These are phyloP conservation scores for Rugalucina vietnamica DNA, from an alignment of 2,888 invertebrate species.

Conservation along the genomic window DNA sequence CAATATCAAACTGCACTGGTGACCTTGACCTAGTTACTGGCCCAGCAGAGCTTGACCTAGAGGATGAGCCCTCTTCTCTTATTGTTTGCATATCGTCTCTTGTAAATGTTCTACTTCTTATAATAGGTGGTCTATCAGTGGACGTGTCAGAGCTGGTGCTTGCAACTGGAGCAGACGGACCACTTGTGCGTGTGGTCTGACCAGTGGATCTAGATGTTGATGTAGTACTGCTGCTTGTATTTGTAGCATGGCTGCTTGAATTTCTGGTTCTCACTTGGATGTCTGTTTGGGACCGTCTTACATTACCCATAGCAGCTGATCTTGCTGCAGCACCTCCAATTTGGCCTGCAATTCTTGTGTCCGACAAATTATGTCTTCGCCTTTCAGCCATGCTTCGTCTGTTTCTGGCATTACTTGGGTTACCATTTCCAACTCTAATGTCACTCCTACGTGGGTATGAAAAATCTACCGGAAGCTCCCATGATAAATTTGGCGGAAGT, in stretches of 20 bases:
- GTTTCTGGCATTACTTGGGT: background rate
- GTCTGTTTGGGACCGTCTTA: slow-evolving; percentile 23
- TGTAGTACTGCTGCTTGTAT: slow-evolving; percentile 7
- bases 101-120: slow-evolving; percentile 58
- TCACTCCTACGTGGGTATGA: slow-evolving; percentile 48
- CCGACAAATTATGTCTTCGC: slow-evolving; percentile 71
- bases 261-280: slow-evolving; percentile 39
- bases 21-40: slow-evolving; percentile 51
- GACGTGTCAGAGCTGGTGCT: slow-evolving; percentile 36
- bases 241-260: slow-evolving; percentile 16
- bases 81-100: slow-evolving; percentile 60
- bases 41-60: slow-evolving; percentile 58
- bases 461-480: slow-evolving; percentile 60
- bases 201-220: background rate
- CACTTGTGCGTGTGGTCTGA: background rate
- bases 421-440: slow-evolving; percentile 53
- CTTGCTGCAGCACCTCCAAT: slow-evolving; percentile 29
- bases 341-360: slow-evolving; percentile 66
- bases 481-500: slow-evolving; percentile 42
- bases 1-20: slow-evolving; percentile 64
- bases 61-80: slow-evolving; percentile 50
- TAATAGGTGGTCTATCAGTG: slow-evolving; percentile 27
- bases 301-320: background rate
- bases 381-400: slow-evolving; percentile 64
- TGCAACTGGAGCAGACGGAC: slow-evolving; percentile 14